phyloP scores from a whole-genome alignment of 2,113 vertebrate species.

The Charina bottae region DNA sequence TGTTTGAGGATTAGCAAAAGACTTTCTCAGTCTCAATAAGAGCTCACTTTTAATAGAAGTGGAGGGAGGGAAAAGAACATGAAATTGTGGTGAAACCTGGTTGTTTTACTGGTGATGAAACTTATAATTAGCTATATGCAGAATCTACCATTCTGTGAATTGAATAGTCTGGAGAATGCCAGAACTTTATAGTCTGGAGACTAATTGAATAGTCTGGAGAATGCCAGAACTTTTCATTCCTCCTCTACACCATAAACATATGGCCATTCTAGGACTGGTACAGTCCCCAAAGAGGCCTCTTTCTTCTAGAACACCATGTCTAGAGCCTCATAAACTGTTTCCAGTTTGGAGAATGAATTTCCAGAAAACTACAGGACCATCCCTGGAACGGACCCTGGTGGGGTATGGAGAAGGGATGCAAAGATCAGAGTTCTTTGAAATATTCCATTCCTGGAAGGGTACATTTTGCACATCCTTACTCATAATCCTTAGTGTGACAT shows the following conservation, averaged over 20 bases:
- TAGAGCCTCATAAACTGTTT: background rate
- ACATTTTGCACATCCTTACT: background rate
- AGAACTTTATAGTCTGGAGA: background rate
- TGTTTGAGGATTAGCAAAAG: too few species aligned
- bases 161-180: too few species aligned
- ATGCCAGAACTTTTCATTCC: background rate
- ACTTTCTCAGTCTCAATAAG: too few species aligned
- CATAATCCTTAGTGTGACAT: background rate
- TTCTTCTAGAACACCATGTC: background rate
- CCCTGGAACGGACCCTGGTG: background rate
- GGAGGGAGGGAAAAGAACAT: too few species aligned
- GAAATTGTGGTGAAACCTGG: too few species aligned
- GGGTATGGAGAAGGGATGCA: background rate
- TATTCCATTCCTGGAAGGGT: background rate
- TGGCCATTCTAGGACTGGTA: background rate
- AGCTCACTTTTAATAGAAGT: too few species aligned
- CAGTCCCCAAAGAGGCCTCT: background rate
- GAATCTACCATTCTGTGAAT: too few species aligned
- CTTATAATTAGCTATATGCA: too few species aligned
- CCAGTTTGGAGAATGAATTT: background rate
- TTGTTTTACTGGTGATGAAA: too few species aligned
- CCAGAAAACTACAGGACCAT: background rate
- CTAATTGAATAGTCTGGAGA: too few species aligned
- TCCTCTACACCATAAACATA: background rate
- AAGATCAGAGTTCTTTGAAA: background rate